Evolutionary conservation across 2,888 invertebrate species (phyloP).

Genomic region (Listrodromus nycthemerus): DNA sequence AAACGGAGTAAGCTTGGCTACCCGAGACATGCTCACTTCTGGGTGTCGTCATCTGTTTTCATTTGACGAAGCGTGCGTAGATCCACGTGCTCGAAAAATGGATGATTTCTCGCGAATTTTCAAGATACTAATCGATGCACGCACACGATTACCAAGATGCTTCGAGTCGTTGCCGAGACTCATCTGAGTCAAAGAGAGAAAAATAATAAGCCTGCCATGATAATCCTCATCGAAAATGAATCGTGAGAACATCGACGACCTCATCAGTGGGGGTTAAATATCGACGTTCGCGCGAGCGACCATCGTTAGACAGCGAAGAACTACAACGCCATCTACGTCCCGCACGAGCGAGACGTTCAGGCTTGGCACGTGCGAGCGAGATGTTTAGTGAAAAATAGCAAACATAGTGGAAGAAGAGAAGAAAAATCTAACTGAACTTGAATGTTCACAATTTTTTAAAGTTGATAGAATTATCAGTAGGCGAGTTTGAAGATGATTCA

Average conservation of each 20-base stretch:
- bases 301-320: too few species aligned
- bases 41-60: not conserved
- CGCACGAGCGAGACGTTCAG: too few species aligned
- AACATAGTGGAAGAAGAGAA: too few species aligned
- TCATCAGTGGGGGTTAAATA: not conserved
- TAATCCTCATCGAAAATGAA: not conserved
- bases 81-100: not conserved
- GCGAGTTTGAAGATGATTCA: too few species aligned
- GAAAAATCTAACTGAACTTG: too few species aligned
- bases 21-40: not conserved
- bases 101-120: not conserved
- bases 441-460: too few species aligned
- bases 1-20: conserved; percentile 19
- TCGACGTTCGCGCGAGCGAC: not conserved
- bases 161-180: not conserved
- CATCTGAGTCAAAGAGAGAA: not conserved
- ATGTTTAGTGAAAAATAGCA: too few species aligned
- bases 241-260: not conserved
- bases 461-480: too few species aligned
- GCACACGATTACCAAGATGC: not conserved
- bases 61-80: not conserved
- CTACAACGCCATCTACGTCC: too few species aligned
- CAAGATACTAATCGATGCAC: not conserved
- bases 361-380: too few species aligned
- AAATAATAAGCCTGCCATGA: not conserved